Percentiles rank a stretch among this genome's conserved stretches.
These are phyloP conservation scores for Trachelipus rathkii DNA, from an alignment of 1,140 invertebrate species.

Conservation along the genomic window DNA sequence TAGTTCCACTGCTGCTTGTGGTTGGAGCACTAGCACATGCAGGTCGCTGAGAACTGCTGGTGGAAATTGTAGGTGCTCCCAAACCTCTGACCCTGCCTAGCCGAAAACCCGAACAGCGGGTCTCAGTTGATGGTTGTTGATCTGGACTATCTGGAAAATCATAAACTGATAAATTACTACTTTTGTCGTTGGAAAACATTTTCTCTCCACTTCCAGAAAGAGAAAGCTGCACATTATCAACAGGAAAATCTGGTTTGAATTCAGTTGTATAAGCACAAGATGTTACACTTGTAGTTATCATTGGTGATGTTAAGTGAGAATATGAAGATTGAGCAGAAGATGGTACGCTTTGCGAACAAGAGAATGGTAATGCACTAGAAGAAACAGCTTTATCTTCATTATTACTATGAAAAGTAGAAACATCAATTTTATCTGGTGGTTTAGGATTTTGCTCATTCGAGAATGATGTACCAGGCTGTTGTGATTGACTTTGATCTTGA, in stretches of 20 bases:
- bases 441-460: neutral
- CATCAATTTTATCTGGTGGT: neutral
- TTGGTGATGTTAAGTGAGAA: neutral
- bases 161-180: constrained; percentile 36
- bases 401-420: neutral
- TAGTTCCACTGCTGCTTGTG: constrained; percentile 51
- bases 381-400: neutral
- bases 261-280: neutral
- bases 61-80: constrained; percentile 29
- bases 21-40: constrained; percentile 60
- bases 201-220: neutral
- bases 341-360: constrained; percentile 1
- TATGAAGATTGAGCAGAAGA: neutral
- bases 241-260: neutral
- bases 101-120: constrained; percentile 41
- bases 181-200: constrained; percentile 25
- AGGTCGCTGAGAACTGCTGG: constrained; percentile 31
- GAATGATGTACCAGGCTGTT: neutral
- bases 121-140: constrained; percentile 22
- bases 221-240: neutral
- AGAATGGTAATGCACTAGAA: neutral
- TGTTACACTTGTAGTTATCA: neutral
- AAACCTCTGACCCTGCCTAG: constrained; percentile 44
- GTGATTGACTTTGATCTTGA: neutral
- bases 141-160: constrained; percentile 41